These are phyloP conservation scores for Sycophila sp. DNA, from an alignment of 1,140 invertebrate species.

Conservation along the genomic window DNA sequence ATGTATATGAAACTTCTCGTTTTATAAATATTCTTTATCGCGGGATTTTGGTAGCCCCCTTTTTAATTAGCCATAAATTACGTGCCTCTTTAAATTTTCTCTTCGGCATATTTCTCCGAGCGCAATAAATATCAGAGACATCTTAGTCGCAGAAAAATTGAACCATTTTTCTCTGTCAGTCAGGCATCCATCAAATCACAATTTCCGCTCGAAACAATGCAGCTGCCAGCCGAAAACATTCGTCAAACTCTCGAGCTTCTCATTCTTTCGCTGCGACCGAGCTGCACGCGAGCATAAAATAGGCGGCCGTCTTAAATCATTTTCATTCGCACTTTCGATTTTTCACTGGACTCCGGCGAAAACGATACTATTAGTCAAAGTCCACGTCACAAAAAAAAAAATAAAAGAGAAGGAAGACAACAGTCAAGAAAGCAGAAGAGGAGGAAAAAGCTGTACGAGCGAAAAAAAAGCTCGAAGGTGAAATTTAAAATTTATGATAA, in stretches of 20 bases:
- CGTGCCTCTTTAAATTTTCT: too few species aligned
- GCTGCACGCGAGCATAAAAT: not conserved
- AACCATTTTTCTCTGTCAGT: too few species aligned
- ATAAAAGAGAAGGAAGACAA: not conserved
- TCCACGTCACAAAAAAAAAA: not conserved
- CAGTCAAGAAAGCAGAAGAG: not conserved
- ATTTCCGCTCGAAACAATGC: not conserved
- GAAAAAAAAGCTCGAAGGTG: not conserved
- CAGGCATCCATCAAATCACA: not conserved
- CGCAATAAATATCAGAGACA: too few species aligned
- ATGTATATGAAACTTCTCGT: too few species aligned
- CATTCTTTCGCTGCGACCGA: not conserved
- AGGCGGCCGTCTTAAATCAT: slow-evolving; percentile 10
- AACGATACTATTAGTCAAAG: slow-evolving; percentile 36
- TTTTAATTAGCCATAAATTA: too few species aligned
- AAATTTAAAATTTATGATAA: slow-evolving; percentile 38
- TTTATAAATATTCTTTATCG: too few species aligned
- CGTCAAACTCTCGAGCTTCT: slow-evolving; percentile 1
- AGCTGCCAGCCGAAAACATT: not conserved
- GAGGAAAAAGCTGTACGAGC: not conserved
- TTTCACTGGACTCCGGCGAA: slow-evolving; percentile 12
- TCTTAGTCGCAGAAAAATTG: too few species aligned
- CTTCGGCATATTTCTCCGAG: too few species aligned
- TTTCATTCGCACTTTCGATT: slow-evolving; percentile 23
- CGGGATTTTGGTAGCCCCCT: too few species aligned